Evolutionary conservation across 2,113 vertebrate species (phyloP), one percentile per base, ranked within the genome.

Genomic region (Pipra filicauda): DNA sequence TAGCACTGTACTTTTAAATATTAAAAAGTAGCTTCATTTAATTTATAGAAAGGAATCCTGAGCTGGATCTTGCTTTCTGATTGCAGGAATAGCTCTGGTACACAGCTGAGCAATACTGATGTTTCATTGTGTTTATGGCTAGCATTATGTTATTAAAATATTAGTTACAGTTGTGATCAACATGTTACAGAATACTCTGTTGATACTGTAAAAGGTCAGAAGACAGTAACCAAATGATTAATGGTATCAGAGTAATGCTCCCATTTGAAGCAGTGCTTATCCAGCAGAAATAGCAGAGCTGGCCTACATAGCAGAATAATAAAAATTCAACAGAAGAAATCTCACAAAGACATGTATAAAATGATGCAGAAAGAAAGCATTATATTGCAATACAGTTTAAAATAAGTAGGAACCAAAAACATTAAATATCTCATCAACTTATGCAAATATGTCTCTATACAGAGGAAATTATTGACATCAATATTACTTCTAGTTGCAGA

Each of bases 261-360:
- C 62, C n/a, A 74, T 96, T 90, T 82, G 73, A 92, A 95, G 85
- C 66, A 82, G 54, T 85, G 89, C 88, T 95, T 94, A 89, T 64
- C 84, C 85, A 95, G 93, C 94, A 97, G 46, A 93, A 96, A 91
- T 64, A 79, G 89, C 86, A 96, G 81, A 94, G 89, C 64, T 97
- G 94, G 91, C 94, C 96, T 96, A 97, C 51, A 91, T 93, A 97
- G 82, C 75, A 89, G 69, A 95, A 94, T 90, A 90, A 91, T 87
- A 88, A 89, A 92, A 95, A 91, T 80, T 78, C 89, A 51, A 3
- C 24, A 89, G 51, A 73, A 66, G 44, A 94, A 51, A 73, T 77
- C 35, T 89, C 80, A 94, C 49, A 92, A 72, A 95, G 75, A 74
- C 89, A 65, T 72, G 54, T 41, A 79, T 66, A 77, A 88, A 92